Base-by-base conservation (phyloP, 2,797 vertebrate genomes). In the Phataginus tetradactyla region DNA sequence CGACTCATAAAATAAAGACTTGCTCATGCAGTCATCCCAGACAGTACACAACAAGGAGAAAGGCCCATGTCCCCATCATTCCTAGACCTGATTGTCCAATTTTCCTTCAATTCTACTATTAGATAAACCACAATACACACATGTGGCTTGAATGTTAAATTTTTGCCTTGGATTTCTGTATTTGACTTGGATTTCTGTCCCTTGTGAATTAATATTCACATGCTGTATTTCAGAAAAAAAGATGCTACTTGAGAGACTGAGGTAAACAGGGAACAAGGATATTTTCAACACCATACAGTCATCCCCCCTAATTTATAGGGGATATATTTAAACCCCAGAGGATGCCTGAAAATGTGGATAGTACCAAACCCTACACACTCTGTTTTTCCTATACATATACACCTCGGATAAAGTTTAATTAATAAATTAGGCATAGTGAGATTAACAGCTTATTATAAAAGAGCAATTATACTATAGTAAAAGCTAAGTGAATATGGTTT, bases 171-270 rank as follows among this genome's bases (percentile, higher is more conserved):
- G 27, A 4, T 37, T 37, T 37, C 37, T 37, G 37, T 37, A n/a
- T 90, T 91, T 92, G 51, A 68, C 64, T 93, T 94, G 74, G 27
- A 4, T 37, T 37, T 37, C 37, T 37, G 37, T 37, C 37, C 37
- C 37, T 37, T 3, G 37, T 37, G 37, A 37, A 37, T 68, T 77
- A 55, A 93, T 71, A 88, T 66, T 91, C 32, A 91, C 34, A 72
- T 72, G 27, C 23, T 37, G 83, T 61, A 91, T 68, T 93, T 86
- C 49, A 77, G 51, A 71, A 78, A 63, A 29, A 75, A 89, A 95
- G 29, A 84, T 75, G 89, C 15, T 71, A 64, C 37, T 79, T 59
- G 34, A 94, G 12, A 95, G 10, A 51, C 27, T 63, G 66, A 71
- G 77, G 51, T 86, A 93, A 91, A 72, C 5, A 78, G 81, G 18